Percentiles rank a stretch among this genome's conserved stretches.
These are phyloP conservation scores for Oreochromis spilurus DNA, from an alignment of 2,113 vertebrate genomes.

Conservation along the genomic window DNA sequence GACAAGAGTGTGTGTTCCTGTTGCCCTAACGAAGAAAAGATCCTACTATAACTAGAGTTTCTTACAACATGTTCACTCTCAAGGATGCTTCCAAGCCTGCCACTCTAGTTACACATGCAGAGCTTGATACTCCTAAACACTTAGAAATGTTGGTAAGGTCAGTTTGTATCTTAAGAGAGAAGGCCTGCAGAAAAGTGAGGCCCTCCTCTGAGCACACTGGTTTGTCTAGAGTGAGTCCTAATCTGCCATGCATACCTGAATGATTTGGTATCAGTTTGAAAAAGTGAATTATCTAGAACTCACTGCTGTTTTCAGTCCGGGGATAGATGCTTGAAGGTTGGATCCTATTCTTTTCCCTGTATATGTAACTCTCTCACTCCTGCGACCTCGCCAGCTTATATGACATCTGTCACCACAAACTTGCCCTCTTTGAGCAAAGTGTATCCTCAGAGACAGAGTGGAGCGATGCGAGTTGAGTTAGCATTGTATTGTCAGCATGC, in stretches of 20 bases:
- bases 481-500: background rate
- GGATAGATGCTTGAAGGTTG: background rate
- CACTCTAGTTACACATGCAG: background rate
- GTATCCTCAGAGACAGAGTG: background rate
- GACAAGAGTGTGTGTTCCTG: background rate
- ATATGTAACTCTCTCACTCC: background rate
- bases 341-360: background rate
- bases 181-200: background rate
- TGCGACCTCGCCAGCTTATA: background rate
- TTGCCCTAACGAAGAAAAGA: background rate
- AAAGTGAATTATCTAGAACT: background rate
- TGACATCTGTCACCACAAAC: constrained; percentile 22
- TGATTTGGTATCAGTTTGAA: background rate
- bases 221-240: background rate
- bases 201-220: background rate
- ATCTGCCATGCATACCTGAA: background rate
- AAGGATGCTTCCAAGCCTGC: background rate
- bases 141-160: background rate
- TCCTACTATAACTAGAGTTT: background rate
- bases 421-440: background rate
- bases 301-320: background rate
- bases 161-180: background rate
- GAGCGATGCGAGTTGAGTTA: background rate
- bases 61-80: background rate
- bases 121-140: background rate